These are phyloP conservation scores for Nematolebias whitei DNA, from an alignment of 2,113 vertebrate genomes.

Conservation along the genomic window DNA sequence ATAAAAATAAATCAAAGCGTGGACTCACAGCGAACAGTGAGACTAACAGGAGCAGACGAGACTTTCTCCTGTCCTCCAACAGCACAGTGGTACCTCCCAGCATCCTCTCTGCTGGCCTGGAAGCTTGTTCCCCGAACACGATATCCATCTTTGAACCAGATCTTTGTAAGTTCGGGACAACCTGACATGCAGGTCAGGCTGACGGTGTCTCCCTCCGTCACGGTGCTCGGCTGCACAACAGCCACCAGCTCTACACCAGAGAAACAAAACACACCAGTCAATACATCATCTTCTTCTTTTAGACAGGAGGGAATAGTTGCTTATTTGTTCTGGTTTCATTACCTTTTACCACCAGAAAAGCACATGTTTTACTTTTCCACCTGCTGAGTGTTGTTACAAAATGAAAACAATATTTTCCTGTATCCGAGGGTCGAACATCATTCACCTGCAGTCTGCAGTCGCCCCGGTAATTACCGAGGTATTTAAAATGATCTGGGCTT, in stretches of 20 bases:
- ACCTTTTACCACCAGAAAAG: constrained; percentile 50
- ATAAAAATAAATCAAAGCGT: too few species aligned
- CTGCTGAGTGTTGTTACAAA: neutral
- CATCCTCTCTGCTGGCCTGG: constrained; percentile 39
- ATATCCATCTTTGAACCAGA: constrained; percentile 56
- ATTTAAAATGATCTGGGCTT: constrained; percentile 8
- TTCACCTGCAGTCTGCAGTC: constrained; percentile 57
- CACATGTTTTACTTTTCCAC: neutral
- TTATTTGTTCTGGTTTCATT: neutral
- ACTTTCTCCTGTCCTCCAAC: constrained; percentile 3
- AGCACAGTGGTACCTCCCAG: constrained; percentile 59
- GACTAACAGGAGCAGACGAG: constrained; percentile 34
- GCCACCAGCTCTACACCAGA: constrained; percentile 46
- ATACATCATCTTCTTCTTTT: neutral
- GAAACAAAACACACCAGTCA: neutral
- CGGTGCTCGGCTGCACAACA: constrained; percentile 29
- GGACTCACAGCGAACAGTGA: constrained; percentile 64
- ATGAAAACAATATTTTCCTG: constrained; percentile 27
- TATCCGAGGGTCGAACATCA: constrained; percentile 22
- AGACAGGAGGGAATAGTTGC: neutral
- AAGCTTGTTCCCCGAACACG: neutral
- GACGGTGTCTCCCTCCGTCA: constrained; percentile 50
- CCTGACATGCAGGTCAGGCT: constrained; percentile 30
- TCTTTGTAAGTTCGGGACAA: neutral
- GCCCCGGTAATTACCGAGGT: neutral